Percentiles rank a stretch among this genome's conserved stretches.
Conservation (phyloP, 2,797 vertebrate genomes). For the Pipistrellus pipistrellus region DNA sequence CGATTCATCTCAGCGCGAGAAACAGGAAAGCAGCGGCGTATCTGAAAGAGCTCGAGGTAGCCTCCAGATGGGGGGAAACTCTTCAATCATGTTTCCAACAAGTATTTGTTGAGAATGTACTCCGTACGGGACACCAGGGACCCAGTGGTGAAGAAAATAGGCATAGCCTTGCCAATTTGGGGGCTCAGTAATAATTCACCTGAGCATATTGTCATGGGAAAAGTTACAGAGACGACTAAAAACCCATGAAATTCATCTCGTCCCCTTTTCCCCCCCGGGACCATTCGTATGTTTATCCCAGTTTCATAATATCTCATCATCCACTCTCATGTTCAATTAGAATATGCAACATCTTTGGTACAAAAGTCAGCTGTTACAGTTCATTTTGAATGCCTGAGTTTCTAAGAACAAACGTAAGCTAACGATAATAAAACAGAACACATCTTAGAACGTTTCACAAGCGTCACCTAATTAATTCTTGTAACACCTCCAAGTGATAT, state of each 20-base stretch:
- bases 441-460: constrained; percentile 51
- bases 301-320: background rate
- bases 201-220: background rate
- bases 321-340: background rate
- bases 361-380: background rate
- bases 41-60: background rate
- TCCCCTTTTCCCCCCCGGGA: background rate
- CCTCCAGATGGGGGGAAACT: background rate
- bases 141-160: background rate
- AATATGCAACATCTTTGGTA: background rate
- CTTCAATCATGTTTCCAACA: background rate
- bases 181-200: background rate
- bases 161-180: background rate
- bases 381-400: constrained; percentile 54
- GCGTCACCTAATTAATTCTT: constrained; percentile 73
- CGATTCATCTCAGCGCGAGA: background rate
- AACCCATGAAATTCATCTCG: background rate
- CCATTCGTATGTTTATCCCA: background rate
- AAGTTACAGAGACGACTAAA: background rate
- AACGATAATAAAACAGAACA: constrained; percentile 61
- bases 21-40: background rate
- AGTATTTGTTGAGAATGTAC: background rate
- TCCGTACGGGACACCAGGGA: background rate
- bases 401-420: constrained; percentile 53
- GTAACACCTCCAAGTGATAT: constrained; percentile 49